Evolutionary conservation across 2,888 invertebrate species (phyloP).

Genomic region (Tuta absoluta): DNA sequence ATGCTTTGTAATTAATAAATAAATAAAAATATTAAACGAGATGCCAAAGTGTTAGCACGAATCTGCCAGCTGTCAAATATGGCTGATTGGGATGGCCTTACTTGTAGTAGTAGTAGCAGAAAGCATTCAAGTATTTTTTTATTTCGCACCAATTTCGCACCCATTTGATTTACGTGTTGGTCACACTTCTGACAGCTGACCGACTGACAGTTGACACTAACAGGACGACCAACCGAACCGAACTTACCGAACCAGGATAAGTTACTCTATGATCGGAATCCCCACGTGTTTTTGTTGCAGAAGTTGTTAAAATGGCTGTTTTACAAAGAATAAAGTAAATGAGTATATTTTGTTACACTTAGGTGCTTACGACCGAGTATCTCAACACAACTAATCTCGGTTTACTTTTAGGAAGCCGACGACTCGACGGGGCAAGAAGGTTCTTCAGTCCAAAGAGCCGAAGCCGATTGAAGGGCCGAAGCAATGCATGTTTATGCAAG

Average conservation of each 20-base stretch:
- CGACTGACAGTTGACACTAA: background rate
- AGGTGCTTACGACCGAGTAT: background rate
- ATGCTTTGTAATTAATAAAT: no score
- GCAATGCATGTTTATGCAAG: constrained; percentile 91
- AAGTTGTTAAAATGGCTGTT: constrained; percentile 53
- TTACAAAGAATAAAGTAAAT: constrained; percentile 71
- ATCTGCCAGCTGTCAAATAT: no score
- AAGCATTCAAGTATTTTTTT: no score
- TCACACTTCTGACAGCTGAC: background rate
- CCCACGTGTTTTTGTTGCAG: constrained; percentile 19
- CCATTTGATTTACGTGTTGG: no score
- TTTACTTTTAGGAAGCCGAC: constrained; percentile 88
- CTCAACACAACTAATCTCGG: background rate
- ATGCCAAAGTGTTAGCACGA: no score
- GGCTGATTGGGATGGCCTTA: no score
- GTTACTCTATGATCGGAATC: background rate
- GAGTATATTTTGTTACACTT: background rate
- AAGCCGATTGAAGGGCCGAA: constrained; percentile 95
- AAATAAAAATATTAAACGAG: no score
- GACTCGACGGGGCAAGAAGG: constrained; percentile 93
- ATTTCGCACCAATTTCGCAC: no score
- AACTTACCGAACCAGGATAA: no score
- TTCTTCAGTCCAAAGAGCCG: constrained; percentile 89
- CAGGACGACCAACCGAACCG: background rate
- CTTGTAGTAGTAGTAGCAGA: no score